phyloP scores from a whole-genome alignment of 1,140 invertebrate species.

The Cyclina sinensis region DNA sequence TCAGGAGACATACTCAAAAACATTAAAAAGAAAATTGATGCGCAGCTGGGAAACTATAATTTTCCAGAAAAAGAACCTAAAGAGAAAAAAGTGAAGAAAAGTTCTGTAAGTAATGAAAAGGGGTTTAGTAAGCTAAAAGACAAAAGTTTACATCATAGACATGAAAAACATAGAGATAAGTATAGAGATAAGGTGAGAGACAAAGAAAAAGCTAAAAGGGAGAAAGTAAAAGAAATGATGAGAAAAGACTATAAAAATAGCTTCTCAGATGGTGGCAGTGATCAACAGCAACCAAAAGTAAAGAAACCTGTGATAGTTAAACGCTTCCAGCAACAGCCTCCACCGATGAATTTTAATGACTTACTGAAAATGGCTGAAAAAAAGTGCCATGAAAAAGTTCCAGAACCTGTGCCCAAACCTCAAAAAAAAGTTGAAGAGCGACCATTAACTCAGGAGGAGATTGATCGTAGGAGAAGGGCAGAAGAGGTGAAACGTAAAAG shows the following conservation, averaged over 20 bases:
- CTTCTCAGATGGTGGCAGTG: conserved; percentile 23
- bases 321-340: conserved; percentile 27
- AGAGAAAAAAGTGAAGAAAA: conserved; percentile 35
- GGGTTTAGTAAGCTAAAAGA: neutral
- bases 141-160: neutral
- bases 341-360: conserved; percentile 57
- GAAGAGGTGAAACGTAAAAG: conserved; percentile 44
- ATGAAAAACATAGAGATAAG: conserved; percentile 10
- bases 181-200: conserved; percentile 14
- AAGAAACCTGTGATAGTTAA: conserved; percentile 29
- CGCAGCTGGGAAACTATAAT: conserved; percentile 53
- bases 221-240: conserved; percentile 56
- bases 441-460: conserved; percentile 55
- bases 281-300: neutral
- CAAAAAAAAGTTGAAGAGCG: conserved; percentile 56
- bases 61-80: conserved; percentile 39
- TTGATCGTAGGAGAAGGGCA: conserved; percentile 44
- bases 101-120: neutral
- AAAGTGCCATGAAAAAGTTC: conserved; percentile 52
- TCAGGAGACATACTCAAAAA: conserved; percentile 37
- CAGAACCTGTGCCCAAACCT: conserved; percentile 42
- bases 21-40: conserved; percentile 66
- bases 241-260: conserved; percentile 52
- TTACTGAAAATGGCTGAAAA: conserved; percentile 57
- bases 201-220: conserved; percentile 27